Percentiles rank a stretch among this genome's conserved stretches.
These are phyloP conservation scores for Mustela nigripes DNA, from an alignment of 2,113 vertebrate genomes.

Conservation along the genomic window DNA sequence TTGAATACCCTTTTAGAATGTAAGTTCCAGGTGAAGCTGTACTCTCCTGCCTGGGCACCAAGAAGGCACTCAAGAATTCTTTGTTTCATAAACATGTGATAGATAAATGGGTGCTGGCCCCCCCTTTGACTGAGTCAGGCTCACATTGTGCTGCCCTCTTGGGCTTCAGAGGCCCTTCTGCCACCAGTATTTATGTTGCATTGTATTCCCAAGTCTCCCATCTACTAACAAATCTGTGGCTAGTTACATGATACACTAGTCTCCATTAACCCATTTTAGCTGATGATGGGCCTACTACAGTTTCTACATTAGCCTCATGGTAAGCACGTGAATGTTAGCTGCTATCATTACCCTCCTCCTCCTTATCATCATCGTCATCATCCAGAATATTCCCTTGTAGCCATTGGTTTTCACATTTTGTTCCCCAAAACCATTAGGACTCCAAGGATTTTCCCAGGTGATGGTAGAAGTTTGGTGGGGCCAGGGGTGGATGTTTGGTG, in stretches of 20 bases:
- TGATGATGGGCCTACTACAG: not conserved
- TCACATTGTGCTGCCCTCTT: not conserved
- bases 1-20: not conserved
- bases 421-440: not conserved
- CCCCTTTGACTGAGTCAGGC: not conserved
- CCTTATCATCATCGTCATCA: not conserved
- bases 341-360: not conserved
- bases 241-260: not conserved
- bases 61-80: not conserved
- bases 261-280: not conserved
- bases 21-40: not conserved
- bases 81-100: not conserved
- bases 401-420: not conserved
- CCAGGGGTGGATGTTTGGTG: too few relatives aligned
- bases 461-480: not conserved
- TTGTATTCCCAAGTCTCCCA: not conserved
- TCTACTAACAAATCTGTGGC: not conserved
- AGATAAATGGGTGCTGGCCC: not conserved
- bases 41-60: not conserved
- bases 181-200: not conserved
- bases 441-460: not conserved
- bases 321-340: not conserved
- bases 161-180: not conserved
- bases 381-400: not conserved
- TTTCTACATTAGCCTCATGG: not conserved